A percentile compares a stretch with the other conserved stretches of the same genome.
phyloP scores from a whole-genome alignment of 2,888 invertebrate species.

The Lepas anatifera region DNA sequence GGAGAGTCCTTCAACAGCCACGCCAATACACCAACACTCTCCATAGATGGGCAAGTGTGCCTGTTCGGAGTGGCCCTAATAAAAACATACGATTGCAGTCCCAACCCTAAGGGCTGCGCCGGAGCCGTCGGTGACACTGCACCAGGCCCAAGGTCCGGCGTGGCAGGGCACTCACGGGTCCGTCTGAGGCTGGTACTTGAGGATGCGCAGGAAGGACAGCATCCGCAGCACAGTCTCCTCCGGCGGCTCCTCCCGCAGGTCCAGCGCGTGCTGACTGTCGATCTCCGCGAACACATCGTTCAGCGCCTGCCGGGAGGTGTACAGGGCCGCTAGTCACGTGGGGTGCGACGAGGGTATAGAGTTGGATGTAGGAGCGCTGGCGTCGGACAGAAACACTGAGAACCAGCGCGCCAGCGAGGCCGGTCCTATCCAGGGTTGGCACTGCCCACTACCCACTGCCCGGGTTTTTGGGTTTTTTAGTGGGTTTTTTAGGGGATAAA shows the following conservation, averaged over 20 bases:
- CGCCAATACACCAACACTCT: no score
- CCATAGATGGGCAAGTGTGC: no score
- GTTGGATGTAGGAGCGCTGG: no score
- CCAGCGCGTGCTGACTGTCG: conserved; percentile 55
- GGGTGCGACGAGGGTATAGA: background rate
- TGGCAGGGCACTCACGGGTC: conserved; percentile 25
- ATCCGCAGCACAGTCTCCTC: conserved; percentile 62
- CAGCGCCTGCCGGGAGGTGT: conserved; percentile 39
- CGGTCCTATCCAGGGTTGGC: background rate
- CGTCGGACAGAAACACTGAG: background rate
- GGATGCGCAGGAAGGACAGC: conserved; percentile 47
- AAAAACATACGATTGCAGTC: no score
- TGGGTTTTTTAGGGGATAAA: no score
- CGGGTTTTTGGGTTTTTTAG: no score
- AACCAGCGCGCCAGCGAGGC: background rate
- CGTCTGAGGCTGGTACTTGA: conserved; percentile 62
- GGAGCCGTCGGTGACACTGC: no score
- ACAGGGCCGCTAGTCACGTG: background rate
- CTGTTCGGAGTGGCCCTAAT: no score
- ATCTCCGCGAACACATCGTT: conserved; percentile 61
- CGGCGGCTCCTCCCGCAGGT: conserved; percentile 58
- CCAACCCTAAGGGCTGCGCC: no score
- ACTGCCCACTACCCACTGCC: no score
- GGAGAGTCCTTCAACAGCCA: no score
- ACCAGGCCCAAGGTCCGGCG: no score